A percentile compares a stretch with the other conserved stretches of the same genome.
phyloP scores from a whole-genome alignment of 1,140 invertebrate species.

The Neodiprion pinetum region DNA sequence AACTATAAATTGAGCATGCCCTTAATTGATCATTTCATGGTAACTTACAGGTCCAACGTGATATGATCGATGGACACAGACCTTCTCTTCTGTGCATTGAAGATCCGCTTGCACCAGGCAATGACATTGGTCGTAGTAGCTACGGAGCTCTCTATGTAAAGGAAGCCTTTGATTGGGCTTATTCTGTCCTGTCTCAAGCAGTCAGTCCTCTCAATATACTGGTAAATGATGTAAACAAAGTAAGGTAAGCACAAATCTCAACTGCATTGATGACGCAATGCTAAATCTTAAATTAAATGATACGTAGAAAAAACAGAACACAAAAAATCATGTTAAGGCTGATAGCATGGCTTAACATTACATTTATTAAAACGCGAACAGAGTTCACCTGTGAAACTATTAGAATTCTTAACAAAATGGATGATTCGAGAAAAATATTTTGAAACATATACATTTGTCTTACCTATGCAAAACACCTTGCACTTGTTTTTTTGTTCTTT shows the following conservation, averaged over 20 bases:
- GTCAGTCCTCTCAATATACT: conserved; percentile 72
- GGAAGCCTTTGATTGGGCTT: conserved; percentile 95
- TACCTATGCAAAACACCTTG: too few relatives aligned
- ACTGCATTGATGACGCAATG: conserved; percentile 34
- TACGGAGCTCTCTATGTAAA: conserved; percentile 92
- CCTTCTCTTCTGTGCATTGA: conserved; percentile 95
- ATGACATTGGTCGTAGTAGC: conserved; percentile 96
- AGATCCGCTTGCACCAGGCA: conserved; percentile 94
- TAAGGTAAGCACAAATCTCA: conserved; percentile 50
- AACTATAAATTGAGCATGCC: conserved; percentile 19
- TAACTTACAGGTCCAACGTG: conserved; percentile 72
- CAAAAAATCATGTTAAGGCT: too few relatives aligned
- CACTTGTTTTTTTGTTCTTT: too few relatives aligned
- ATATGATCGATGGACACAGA: conserved; percentile 92
- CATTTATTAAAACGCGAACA: too few relatives aligned
- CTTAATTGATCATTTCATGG: conserved; percentile 26
- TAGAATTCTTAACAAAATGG: too few relatives aligned
- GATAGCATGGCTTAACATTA: too few relatives aligned
- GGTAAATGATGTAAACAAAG: conserved; percentile 64
- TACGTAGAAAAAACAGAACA: not conserved
- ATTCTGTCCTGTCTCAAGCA: conserved; percentile 82
- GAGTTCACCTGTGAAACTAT: too few relatives aligned
- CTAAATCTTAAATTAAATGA: not conserved
- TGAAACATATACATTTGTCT: too few relatives aligned
- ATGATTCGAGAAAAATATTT: too few relatives aligned